Conservation (phyloP, 2,797 vertebrate species). For the Tapera naevia region DNA sequence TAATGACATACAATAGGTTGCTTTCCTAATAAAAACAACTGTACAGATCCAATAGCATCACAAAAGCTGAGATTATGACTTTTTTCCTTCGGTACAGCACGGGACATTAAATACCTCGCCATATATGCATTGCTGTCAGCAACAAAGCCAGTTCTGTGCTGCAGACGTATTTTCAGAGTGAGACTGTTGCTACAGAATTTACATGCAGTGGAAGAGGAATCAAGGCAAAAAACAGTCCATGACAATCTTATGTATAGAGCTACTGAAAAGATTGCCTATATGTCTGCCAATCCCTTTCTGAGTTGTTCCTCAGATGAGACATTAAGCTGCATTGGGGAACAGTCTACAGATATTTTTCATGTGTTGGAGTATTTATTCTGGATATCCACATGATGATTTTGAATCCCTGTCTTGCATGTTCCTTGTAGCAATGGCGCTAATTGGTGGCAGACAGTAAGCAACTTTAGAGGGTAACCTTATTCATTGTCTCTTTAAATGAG, state of each 20-base stretch:
- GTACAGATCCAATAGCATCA: background rate
- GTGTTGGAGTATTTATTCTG: background rate
- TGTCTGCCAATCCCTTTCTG: fast-evolving
- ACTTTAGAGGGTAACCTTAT: background rate
- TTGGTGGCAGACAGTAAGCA: background rate
- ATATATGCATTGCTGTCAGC: background rate
- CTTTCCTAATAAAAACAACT: background rate
- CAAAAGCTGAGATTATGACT: background rate
- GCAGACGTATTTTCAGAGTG: background rate
- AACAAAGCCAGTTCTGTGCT: background rate
- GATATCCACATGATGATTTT: background rate
- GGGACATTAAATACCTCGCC: background rate
- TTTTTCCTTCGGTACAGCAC: background rate
- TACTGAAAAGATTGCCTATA: background rate
- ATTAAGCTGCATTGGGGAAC: background rate
- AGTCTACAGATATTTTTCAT: background rate
- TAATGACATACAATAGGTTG: background rate
- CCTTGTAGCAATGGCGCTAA: background rate
- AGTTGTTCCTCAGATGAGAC: background rate
- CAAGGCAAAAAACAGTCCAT: background rate
- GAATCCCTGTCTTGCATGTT: background rate
- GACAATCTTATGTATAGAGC: background rate
- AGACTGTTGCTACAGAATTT: background rate
- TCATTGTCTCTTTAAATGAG: background rate
- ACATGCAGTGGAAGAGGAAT: background rate